A percentile compares a stretch with the other conserved stretches of the same genome.
Conservation (phyloP, 2,888 invertebrate species). For the Oscheius sp. region DNA sequence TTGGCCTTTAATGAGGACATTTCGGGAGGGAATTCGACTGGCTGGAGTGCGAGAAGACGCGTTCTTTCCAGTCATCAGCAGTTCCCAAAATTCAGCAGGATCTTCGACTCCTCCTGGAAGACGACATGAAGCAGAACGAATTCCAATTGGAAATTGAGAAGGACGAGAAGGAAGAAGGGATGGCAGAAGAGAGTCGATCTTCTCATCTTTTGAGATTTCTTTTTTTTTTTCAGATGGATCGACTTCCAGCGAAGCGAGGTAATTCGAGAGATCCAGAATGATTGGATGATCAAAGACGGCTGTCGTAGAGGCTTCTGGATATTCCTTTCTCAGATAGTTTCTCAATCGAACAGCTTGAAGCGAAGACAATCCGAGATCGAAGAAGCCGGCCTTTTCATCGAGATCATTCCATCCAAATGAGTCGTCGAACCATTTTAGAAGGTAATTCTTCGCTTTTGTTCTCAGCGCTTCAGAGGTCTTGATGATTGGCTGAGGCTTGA, state of each 20-base stretch:
- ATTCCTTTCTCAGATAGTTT: slow-evolving; percentile 42
- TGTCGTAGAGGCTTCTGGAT: slow-evolving; percentile 42
- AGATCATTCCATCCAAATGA: slow-evolving; percentile 48
- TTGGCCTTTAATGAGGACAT: slow-evolving; percentile 51
- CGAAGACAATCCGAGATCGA: slow-evolving; percentile 51
- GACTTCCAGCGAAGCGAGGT: slow-evolving; percentile 35
- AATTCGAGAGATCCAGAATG: slow-evolving; percentile 39
- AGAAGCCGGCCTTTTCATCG: slow-evolving; percentile 50
- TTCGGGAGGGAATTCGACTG: slow-evolving; percentile 54
- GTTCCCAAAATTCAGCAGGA: slow-evolving; percentile 57
- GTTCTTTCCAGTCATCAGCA: slow-evolving; percentile 54
- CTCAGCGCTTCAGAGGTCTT: slow-evolving; percentile 6
- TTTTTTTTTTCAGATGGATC: slow-evolving; percentile 22
- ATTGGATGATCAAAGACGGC: slow-evolving; percentile 51
- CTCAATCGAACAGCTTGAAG: slow-evolving; percentile 46
- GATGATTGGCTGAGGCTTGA: background rate
- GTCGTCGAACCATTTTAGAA: slow-evolving; percentile 45
- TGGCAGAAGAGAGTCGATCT: background rate
- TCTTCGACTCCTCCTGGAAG: slow-evolving; percentile 58
- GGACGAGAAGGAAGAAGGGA: slow-evolving; percentile 7
- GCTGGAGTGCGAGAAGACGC: slow-evolving; percentile 58
- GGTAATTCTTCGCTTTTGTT: slow-evolving; percentile 11
- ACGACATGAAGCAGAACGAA: slow-evolving; percentile 55
- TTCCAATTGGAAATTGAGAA: slow-evolving; percentile 8
- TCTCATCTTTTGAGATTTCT: slow-evolving; percentile 1